Evolutionary conservation across 2,888 invertebrate genomes (phyloP).

Genomic region (Halocaridina rubra): DNA sequence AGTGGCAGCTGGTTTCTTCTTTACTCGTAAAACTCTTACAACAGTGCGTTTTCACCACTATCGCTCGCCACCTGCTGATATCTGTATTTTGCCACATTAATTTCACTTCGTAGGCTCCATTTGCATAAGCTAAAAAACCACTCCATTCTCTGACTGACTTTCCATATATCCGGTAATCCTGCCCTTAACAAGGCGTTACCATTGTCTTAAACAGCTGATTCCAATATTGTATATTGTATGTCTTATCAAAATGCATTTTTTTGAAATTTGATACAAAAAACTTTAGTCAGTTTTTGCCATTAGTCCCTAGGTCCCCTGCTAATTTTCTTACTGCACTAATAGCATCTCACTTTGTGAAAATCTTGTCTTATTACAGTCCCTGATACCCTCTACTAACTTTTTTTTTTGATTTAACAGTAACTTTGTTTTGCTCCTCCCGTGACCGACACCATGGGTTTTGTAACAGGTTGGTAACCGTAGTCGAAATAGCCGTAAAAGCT

Average conservation of each 20-base stretch:
- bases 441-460: conserved; percentile 61
- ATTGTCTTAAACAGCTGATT: conserved; percentile 50
- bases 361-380: conserved; percentile 56
- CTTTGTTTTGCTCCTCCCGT: conserved; percentile 62
- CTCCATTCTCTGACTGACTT: conserved; percentile 54
- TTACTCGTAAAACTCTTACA: conserved; percentile 13
- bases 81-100: conserved; percentile 34
- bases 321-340: conserved; percentile 53
- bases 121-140: conserved; percentile 43
- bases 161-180: conserved; percentile 39
- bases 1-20: conserved; percentile 56
- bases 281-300: conserved; percentile 46
- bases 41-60: conserved; percentile 48
- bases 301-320: conserved; percentile 54
- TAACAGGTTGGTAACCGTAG: conserved; percentile 63
- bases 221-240: conserved; percentile 43
- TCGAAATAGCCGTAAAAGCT: conserved; percentile 52
- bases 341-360: conserved; percentile 49
- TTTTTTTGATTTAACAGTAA: conserved; percentile 63
- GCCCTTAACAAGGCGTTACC: conserved; percentile 39
- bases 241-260: conserved; percentile 28
- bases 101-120: conserved; percentile 39
- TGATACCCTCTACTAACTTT: conserved; percentile 61
- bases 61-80: conserved; percentile 51
- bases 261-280: conserved; percentile 39